A percentile compares a stretch with the other conserved stretches of the same genome.
phyloP scores from a whole-genome alignment of 2,888 invertebrate species.

The Fissipunctia ypsillon region DNA sequence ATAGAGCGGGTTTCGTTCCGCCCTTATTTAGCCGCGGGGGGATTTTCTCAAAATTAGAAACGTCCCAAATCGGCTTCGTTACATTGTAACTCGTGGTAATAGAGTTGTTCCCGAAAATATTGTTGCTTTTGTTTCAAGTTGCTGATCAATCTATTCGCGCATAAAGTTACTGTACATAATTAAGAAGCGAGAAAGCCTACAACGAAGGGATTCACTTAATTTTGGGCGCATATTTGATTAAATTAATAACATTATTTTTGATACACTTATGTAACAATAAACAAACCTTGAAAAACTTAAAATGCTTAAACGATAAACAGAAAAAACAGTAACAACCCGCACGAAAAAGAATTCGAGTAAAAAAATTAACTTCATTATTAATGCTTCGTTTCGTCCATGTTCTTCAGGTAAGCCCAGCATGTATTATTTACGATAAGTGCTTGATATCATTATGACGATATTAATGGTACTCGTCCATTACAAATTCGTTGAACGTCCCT shows the following conservation, averaged over 20 bases:
- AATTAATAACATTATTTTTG: not conserved
- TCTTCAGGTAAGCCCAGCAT: slow-evolving; percentile 31
- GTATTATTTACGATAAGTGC: slow-evolving; percentile 64
- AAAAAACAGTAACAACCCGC: not conserved
- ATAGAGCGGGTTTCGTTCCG: slow-evolving; percentile 74
- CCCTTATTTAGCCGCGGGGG: slow-evolving; percentile 76
- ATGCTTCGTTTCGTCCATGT: slow-evolving; percentile 27
- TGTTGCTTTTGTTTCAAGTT: slow-evolving; percentile 57
- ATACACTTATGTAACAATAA: slow-evolving; percentile 2
- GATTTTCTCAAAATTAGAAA: slow-evolving; percentile 79
- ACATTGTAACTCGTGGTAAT: slow-evolving; percentile 66
- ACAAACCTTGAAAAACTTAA: not conserved
- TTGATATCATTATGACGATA: slow-evolving; percentile 51
- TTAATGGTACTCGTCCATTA: slow-evolving; percentile 58
- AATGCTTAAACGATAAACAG: slow-evolving; percentile 4
- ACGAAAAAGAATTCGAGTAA: slow-evolving; percentile 23
- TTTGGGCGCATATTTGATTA: slow-evolving; percentile 16
- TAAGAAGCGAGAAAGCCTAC: slow-evolving; percentile 30
- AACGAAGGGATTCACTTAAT: slow-evolving; percentile 11
- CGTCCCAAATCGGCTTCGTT: slow-evolving; percentile 70
- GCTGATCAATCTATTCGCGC: slow-evolving; percentile 53
- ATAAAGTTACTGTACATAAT: slow-evolving; percentile 49
- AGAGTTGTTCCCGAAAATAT: slow-evolving; percentile 64
- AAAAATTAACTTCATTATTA: slow-evolving; percentile 40
- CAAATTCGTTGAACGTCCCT: slow-evolving; percentile 50